Evolutionary conservation across 2,888 invertebrate species (phyloP).

Genomic region (Cephus rjabovi): DNA sequence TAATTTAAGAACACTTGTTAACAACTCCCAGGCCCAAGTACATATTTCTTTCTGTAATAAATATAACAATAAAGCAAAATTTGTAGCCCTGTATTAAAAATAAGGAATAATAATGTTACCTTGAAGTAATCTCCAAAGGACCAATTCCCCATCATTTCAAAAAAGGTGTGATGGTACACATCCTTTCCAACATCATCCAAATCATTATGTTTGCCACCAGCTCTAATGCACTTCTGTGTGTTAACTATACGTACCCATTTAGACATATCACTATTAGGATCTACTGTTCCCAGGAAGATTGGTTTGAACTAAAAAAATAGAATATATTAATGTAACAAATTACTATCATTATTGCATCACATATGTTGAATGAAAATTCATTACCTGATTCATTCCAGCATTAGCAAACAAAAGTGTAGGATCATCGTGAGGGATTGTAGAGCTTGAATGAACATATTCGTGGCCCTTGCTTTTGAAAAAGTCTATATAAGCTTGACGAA

Average conservation of each 20-base stretch:
- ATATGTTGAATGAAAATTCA: neutral
- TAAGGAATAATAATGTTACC: conserved; percentile 57
- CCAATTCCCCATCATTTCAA: conserved; percentile 99
- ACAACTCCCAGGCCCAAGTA: conserved; percentile 96
- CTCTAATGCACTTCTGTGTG: conserved; percentile 98
- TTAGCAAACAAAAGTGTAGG: conserved; percentile 97
- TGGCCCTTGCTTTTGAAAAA: conserved; percentile 92
- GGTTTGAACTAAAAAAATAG: conserved; percentile 83
- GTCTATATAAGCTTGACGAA: conserved; percentile 87
- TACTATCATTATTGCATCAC: neutral
- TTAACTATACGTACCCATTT: conserved; percentile 91
- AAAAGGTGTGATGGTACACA: conserved; percentile 99
- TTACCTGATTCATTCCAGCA: conserved; percentile 98
- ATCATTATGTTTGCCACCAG: conserved; percentile 99
- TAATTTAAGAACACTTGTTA: conserved; percentile 84
- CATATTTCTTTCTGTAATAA: conserved; percentile 86
- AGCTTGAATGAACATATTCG: conserved; percentile 96
- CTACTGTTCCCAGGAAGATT: conserved; percentile 95
- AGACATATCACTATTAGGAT: conserved; percentile 96
- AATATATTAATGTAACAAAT: neutral
- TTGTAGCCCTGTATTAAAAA: neutral
- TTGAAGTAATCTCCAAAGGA: conserved; percentile 99
- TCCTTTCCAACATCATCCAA: conserved; percentile 99
- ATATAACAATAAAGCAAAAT: neutral
- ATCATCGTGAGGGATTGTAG: conserved; percentile 97